Percentiles rank a stretch among this genome's conserved stretches.
Conservation (phyloP, 2,113 vertebrate species). For the Anseranas semipalmata region DNA sequence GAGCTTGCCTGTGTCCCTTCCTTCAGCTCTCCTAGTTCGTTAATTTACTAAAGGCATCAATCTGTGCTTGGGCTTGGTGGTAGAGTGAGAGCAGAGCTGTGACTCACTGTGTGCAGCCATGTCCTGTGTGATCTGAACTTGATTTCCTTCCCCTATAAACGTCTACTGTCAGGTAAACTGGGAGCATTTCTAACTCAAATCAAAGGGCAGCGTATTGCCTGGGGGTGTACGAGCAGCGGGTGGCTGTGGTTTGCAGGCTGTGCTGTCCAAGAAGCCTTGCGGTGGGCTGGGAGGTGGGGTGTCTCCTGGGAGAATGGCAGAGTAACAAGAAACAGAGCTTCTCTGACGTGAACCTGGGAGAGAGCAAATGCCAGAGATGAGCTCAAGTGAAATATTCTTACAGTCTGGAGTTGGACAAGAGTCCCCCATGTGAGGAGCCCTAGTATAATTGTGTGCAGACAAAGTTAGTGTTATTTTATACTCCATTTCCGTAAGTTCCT, state of each 20-base stretch:
- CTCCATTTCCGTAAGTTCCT: neutral
- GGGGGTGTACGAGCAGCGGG: neutral
- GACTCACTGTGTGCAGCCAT: neutral
- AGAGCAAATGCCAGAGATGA: neutral
- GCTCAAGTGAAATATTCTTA: neutral
- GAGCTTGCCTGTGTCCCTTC: neutral
- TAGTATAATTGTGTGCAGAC: neutral
- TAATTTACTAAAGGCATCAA: neutral
- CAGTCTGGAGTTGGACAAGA: neutral
- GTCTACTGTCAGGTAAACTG: neutral
- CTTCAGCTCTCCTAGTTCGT: neutral
- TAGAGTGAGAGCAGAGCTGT: neutral
- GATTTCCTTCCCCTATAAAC: neutral
- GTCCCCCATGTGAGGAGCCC: neutral
- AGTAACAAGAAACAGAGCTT: neutral
- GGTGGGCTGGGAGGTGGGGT: neutral
- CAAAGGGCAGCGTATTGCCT: neutral
- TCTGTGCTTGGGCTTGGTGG: neutral
- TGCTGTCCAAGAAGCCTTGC: neutral
- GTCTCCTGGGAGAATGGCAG: neutral
- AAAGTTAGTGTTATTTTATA: neutral
- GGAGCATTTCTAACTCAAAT: neutral
- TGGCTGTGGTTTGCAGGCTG: neutral
- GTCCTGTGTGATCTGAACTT: neutral
- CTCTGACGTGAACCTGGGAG: neutral